These are phyloP conservation scores for Isichthys henryi DNA, from an alignment of 2,113 vertebrate genomes.

Conservation along the genomic window DNA sequence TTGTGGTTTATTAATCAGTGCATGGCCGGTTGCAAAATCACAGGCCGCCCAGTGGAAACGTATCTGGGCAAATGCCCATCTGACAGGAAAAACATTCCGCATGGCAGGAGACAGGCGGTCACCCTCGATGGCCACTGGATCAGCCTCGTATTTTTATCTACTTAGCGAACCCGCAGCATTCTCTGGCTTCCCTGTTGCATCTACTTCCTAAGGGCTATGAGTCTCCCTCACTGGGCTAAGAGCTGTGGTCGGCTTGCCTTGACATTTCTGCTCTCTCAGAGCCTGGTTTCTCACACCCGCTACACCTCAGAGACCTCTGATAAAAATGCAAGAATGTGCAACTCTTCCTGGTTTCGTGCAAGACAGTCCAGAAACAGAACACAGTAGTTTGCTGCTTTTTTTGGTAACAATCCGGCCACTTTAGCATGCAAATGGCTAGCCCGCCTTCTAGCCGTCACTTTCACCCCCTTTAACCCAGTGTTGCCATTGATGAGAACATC, in stretches of 20 bases:
- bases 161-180: not conserved
- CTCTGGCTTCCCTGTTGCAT: not conserved
- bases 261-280: not conserved
- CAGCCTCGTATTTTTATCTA: not conserved
- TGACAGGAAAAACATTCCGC: not conserved
- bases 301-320: not conserved
- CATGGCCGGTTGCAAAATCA: too few species aligned
- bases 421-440: not conserved
- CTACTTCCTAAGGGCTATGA: not conserved
- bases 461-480: not conserved
- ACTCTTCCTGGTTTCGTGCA: not conserved
- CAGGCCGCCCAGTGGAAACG: too few species aligned
- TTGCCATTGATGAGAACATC: not conserved
- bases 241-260: not conserved
- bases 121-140: not conserved
- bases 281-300: not conserved
- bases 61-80: not conserved
- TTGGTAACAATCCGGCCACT: not conserved
- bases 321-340: conserved; percentile 7
- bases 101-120: not conserved
- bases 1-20: not conserved
- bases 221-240: not conserved
- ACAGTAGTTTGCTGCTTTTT: not conserved
- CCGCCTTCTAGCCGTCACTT: not conserved
- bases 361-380: not conserved